Conservation (phyloP, 2,797 vertebrate species). For the Craterocephalus amniculus region DNA sequence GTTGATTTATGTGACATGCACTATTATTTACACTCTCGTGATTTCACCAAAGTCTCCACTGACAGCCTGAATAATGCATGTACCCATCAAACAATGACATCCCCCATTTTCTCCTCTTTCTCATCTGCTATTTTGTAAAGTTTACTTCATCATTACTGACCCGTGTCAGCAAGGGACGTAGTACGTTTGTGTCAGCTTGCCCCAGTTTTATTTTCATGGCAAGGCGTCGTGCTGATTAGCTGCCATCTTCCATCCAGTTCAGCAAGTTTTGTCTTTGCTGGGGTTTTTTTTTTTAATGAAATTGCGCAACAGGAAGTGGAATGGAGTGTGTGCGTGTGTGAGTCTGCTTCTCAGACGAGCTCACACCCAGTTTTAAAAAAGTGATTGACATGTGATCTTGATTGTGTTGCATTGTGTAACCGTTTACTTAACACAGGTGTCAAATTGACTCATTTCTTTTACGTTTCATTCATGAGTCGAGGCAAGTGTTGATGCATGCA, state of each 20-base stretch:
- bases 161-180: slow-evolving; percentile 36
- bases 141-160: slow-evolving; percentile 78
- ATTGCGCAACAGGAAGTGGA: slow-evolving; percentile 65
- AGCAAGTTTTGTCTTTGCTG: slow-evolving; percentile 50
- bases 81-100: slow-evolving; percentile 59
- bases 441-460: slow-evolving; percentile 44
- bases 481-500: slow-evolving; percentile 11
- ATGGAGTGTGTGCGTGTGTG: slow-evolving; percentile 29
- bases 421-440: slow-evolving; percentile 41
- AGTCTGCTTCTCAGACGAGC: background rate
- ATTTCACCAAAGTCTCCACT: slow-evolving; percentile 63
- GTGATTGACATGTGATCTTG: slow-evolving; percentile 29
- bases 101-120: slow-evolving; percentile 60
- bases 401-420: slow-evolving; percentile 39
- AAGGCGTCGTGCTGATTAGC: slow-evolving; percentile 24
- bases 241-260: slow-evolving; percentile 62
- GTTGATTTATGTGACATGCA: slow-evolving; percentile 77
- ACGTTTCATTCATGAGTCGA: slow-evolving; percentile 16
- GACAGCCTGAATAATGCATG: slow-evolving; percentile 79
- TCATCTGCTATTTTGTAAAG: slow-evolving; percentile 63
- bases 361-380: slow-evolving; percentile 52
- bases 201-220: slow-evolving; percentile 33
- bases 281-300: slow-evolving; percentile 19
- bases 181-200: slow-evolving; percentile 20
- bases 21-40: slow-evolving; percentile 75